Evolutionary conservation across 2,888 invertebrate species (phyloP), one percentile per base, ranked within the genome.

Genomic region (Hyposoter didymator): DNA sequence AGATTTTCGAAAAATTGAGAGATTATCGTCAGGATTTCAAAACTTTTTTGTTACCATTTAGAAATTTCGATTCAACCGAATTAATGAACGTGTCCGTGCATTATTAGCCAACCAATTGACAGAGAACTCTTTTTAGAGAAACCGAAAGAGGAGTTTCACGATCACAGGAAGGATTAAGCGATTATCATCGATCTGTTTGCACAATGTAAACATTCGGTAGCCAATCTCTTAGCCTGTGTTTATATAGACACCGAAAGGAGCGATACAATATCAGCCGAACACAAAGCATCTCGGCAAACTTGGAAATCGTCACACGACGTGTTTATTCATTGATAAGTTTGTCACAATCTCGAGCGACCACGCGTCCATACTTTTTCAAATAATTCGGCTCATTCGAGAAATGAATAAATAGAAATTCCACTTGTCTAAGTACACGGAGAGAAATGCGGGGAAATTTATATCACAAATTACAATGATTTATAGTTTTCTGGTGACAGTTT

Each of bases 121-220:
- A 52, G 7, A 43, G 43, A 73, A 22, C 5, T 12, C 28, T 28
- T 28, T 28, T 7, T 14, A 32, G 12, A 45, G 14, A 59, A 32
- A 12, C 28, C 28, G 32, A 17, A 12, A 12, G 4, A 28, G 49
- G 59, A 22, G 72, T 28, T 49, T 70, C 52, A 73, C 76, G 45
- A 85, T 79, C 62, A 17, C 12, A 7, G 28, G 32, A 32, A 39
- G 52, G 67, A 81, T 78, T 43, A 74, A 43, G 67, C 72, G 82
- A 82, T 85, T 79, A 82, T 85, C 70, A 49, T 49, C 66, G 82
- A 79, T 70, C 74, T 66, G 82, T 80, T 85, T 83, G 83, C 28
- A 10, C 32, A 43, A n/a, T 17, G 76, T 80, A 83, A 85, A 83
- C 74, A 83, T 80, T 59, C 22, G 66, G 76, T 83, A 79, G 82